phyloP scores from a whole-genome alignment of 2,113 vertebrate species.

The Entomyzon cyanotis region DNA sequence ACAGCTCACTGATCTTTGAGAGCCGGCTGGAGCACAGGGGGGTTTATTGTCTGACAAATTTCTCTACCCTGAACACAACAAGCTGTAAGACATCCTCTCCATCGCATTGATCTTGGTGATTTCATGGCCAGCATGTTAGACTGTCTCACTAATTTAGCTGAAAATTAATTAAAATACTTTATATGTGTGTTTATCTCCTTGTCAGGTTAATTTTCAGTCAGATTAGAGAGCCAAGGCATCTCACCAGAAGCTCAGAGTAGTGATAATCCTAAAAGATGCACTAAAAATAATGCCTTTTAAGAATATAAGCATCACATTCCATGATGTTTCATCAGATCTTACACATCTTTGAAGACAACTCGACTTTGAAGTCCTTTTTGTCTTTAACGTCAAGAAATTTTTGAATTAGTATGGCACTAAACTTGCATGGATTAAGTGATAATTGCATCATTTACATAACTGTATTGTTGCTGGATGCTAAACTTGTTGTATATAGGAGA shows the following conservation, averaged over 20 bases:
- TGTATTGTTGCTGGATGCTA: background rate
- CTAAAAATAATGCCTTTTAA: background rate
- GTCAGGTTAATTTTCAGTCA: background rate
- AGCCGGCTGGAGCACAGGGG: background rate
- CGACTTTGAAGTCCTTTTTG: background rate
- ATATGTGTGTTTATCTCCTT: background rate
- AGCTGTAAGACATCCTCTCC: background rate
- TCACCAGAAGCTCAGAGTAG: background rate
- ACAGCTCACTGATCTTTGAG: background rate
- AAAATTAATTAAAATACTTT: background rate
- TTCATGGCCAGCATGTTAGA: background rate
- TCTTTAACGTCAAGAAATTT: background rate
- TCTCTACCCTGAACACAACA: background rate
- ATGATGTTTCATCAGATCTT: background rate
- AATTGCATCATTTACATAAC: conserved; percentile 11
- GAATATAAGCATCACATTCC: background rate
- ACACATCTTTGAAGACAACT: background rate
- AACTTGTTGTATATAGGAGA: background rate
- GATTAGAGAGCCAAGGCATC: background rate
- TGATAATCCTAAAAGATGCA: background rate
- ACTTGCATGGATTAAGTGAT: background rate
- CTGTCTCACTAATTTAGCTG: background rate
- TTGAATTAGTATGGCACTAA: background rate
- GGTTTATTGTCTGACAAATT: background rate
- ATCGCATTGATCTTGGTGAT: background rate